Conservation (phyloP, 2,113 vertebrate species). For the Ammospiza caudacuta region DNA sequence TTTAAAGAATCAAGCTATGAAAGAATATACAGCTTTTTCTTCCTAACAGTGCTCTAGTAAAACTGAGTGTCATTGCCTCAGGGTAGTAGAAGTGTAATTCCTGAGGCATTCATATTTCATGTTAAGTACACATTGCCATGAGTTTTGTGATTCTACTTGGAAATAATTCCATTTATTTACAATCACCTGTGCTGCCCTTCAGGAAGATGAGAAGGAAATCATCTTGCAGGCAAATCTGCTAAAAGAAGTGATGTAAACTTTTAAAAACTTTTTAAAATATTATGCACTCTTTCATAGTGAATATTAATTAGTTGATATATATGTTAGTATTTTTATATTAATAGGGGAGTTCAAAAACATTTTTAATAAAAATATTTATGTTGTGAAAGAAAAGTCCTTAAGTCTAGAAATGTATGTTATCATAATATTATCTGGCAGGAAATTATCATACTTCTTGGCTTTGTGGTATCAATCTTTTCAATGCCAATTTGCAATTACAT, state of each 20-base stretch:
- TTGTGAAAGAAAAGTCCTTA: not conserved
- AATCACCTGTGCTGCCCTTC: not conserved
- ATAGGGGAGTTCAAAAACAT: not conserved
- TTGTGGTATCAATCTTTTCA: not conserved
- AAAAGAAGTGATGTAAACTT: not conserved
- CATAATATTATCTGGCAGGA: not conserved
- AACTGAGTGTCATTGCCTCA: not conserved
- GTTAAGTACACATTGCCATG: not conserved
- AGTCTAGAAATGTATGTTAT: not conserved
- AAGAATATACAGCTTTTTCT: constrained; percentile 12
- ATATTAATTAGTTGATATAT: not conserved
- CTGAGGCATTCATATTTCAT: not conserved
- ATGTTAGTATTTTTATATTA: not conserved
- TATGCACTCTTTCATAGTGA: not conserved
- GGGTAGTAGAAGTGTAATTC: not conserved
- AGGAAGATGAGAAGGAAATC: not conserved
- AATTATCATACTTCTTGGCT: not conserved
- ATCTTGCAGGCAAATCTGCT: not conserved
- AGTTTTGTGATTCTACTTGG: constrained; percentile 16
- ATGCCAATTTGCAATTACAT: not conserved
- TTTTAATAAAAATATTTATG: not conserved
- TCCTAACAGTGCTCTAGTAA: not conserved
- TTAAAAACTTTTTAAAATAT: not conserved
- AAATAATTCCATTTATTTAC: constrained; percentile 29
- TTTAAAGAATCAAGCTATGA: constrained; percentile 30